Base-by-base conservation (phyloP, 2,113 vertebrate species). In the Gallinago paraguaiae region DNA sequence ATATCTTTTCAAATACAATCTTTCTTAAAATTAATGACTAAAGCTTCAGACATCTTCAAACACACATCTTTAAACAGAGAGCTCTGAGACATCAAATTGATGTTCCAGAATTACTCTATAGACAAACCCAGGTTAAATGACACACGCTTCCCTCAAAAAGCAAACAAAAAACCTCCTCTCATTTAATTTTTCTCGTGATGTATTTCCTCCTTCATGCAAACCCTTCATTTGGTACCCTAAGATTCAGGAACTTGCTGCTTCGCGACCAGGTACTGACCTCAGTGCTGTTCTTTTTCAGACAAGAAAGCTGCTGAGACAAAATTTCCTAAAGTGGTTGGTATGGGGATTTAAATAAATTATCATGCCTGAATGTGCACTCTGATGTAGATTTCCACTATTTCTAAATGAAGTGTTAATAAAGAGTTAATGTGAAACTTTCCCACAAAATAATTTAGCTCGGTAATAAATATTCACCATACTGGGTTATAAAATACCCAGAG, bases 241-340 rank as follows among this genome's bases (percentile, higher is more conserved):
- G 59, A 91, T 90, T 83, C 86, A 93, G 93, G 17, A 97, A 64
- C 84, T 83, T 83, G 82, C 95, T 97, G 93, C 69, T 96, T 65
- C 57, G 91, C 78, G 64, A 86, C 92, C 94, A 96, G 97, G 97
- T 93, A 95, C 83, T 96, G 92, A 93, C 86, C 78, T 95, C 81
- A 18, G 45, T 71, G 54, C 51, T 90, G 63, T 35, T 97, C 79
- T 92, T 80, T 86, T 94, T 93, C 91, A 94, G 86, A 89, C 69
- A 90, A 96, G 69, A 97, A 92, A 94, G 88, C 51, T 83, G 35
- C 82, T 83, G 75, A 94, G 87, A 88, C 91, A 94, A 97, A 96
- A 95, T 53, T 92, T 70, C 87, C 80, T 77, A 50, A 71, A 88
- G 75, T 63, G 33, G 50, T 87, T 96, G 30, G 28, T 53, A 67